Conservation (phyloP, 2,888 invertebrate genomes). For the Drosophila melanocephala region DNA sequence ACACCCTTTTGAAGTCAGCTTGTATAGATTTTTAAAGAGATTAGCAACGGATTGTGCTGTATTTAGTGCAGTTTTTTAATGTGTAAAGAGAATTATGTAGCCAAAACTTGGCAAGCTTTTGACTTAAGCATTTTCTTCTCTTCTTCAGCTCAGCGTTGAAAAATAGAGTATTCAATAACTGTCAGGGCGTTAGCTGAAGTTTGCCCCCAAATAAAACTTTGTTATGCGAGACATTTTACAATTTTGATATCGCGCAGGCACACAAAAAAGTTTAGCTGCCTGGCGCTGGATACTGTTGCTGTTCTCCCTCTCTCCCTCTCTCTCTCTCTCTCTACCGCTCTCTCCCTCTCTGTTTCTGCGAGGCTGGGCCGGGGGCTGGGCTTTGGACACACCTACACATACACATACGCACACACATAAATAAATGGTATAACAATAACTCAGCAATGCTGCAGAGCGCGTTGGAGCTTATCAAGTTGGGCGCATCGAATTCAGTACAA, state of each 20-base stretch:
- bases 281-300: constrained; percentile 21
- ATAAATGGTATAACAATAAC: constrained; percentile 69
- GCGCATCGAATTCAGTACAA: constrained; percentile 75
- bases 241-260: constrained; percentile 55
- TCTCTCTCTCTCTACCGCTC: background rate
- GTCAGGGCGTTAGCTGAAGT: constrained; percentile 18
- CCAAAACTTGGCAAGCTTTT: background rate
- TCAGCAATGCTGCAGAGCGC: constrained; percentile 57
- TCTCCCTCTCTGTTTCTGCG: background rate
- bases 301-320: background rate
- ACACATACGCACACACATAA: constrained; percentile 18
- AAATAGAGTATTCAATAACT: constrained; percentile 36
- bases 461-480: constrained; percentile 75
- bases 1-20: background rate
- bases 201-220: constrained; percentile 40
- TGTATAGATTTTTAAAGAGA: too few relatives aligned
- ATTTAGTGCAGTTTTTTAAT: background rate
- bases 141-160: constrained; percentile 7
- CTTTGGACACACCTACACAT: constrained; percentile 68
- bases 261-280: constrained; percentile 45
- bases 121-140: too few relatives aligned
- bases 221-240: constrained; percentile 60
- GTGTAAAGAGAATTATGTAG: background rate
- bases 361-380: constrained; percentile 38
- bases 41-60: background rate